Conservation (phyloP, 2,797 vertebrate species). For the Diglossa cyanea region DNA sequence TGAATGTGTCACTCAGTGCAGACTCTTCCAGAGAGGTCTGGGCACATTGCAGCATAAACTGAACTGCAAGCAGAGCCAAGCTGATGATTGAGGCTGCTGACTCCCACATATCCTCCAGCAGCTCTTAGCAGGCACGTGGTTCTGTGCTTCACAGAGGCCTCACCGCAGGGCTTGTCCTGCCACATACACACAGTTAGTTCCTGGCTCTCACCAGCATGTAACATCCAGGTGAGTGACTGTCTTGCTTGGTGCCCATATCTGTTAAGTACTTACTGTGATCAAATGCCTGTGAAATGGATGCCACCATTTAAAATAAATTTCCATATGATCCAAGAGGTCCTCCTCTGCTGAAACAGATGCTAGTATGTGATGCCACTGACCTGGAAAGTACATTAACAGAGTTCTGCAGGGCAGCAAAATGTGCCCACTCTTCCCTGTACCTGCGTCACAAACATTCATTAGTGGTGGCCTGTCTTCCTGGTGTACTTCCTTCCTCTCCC, state of each 20-base stretch:
- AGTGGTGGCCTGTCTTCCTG: neutral
- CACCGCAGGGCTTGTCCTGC: neutral
- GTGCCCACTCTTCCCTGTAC: neutral
- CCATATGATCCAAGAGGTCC: neutral
- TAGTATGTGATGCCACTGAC: rapidly evolving
- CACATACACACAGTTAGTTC: rapidly evolving
- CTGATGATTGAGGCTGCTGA: neutral
- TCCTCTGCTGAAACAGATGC: neutral
- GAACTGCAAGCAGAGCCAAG: neutral
- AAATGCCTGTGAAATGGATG: neutral
- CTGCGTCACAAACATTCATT: neutral
- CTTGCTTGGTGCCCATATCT: rapidly evolving
- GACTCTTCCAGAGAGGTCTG: neutral
- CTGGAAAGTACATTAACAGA: neutral
- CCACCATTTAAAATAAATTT: neutral
- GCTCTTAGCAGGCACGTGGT: neutral
- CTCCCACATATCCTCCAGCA: neutral
- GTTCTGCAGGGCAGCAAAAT: neutral
- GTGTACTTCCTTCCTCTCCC: neutral
- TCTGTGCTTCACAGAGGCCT: neutral
- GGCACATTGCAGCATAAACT: rapidly evolving
- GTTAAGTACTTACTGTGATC: neutral
- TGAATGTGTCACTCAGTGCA: neutral
- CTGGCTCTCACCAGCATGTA: neutral
- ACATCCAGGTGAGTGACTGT: neutral